phyloP scores from a whole-genome alignment of 1,140 invertebrate species.

The Oryctes rhinoceros region DNA sequence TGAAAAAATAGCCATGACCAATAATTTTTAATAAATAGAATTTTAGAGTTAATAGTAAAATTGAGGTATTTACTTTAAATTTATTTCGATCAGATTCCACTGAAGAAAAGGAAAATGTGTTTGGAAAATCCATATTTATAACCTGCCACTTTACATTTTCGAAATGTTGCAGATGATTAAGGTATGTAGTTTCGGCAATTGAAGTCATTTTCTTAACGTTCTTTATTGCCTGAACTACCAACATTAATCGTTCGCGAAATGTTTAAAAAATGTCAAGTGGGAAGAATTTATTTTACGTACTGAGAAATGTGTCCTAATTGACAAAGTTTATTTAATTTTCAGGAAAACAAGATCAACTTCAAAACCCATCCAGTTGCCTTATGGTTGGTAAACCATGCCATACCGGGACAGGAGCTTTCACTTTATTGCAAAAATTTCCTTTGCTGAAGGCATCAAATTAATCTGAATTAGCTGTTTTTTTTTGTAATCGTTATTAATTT shows the following conservation, averaged over 20 bases:
- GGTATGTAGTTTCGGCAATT: too few species aligned
- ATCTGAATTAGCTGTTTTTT: neutral
- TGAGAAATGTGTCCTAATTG: too few species aligned
- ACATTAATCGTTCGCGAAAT: too few species aligned
- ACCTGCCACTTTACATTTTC: too few species aligned
- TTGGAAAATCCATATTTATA: too few species aligned
- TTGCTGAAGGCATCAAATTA: constrained; percentile 9
- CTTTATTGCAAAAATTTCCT: constrained; percentile 50
- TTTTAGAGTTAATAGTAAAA: too few species aligned
- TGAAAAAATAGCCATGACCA: neutral
- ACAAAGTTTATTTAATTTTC: constrained; percentile 47
- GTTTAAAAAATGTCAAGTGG: too few species aligned
- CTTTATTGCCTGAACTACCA: too few species aligned
- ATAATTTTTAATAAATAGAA: too few species aligned
- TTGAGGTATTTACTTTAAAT: neutral
- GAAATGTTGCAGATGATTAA: too few species aligned
- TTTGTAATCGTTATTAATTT: neutral
- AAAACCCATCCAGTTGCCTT: constrained; percentile 88
- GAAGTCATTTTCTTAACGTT: too few species aligned
- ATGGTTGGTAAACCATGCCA: constrained; percentile 85
- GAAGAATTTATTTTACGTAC: too few species aligned
- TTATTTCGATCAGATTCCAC: neutral
- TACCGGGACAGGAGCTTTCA: constrained; percentile 87
- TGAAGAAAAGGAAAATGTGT: neutral
- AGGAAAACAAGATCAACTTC: constrained; percentile 78